Percentiles rank a stretch among this genome's conserved stretches.
These are phyloP conservation scores for Myotis brandtii DNA, from an alignment of 2,113 vertebrate species.

Conservation along the genomic window DNA sequence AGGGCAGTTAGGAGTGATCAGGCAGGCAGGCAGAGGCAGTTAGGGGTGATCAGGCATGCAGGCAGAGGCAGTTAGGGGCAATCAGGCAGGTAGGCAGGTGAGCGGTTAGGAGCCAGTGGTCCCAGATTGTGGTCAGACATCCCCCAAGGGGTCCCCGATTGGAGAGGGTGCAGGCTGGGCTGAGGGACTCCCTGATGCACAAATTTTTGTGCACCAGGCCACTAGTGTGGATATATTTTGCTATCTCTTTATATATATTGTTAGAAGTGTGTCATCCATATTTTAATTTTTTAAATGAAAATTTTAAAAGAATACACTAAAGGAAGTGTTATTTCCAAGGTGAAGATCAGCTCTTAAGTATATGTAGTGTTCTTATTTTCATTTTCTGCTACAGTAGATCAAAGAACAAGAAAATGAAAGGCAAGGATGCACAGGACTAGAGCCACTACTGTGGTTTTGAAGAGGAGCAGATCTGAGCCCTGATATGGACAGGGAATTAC, in stretches of 20 bases:
- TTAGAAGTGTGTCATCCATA: background rate
- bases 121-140: no score
- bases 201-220: no score
- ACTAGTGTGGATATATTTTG: background rate
- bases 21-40: no score
- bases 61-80: no score
- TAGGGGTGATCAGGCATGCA: no score
- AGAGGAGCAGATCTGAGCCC: background rate
- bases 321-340: background rate
- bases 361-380: background rate
- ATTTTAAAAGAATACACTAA: background rate
- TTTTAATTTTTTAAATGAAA: slow-evolving; percentile 12
- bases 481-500: accelerated
- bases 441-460: slow-evolving; percentile 17
- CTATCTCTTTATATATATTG: background rate
- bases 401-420: background rate
- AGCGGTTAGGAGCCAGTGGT: no score
- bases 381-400: background rate
- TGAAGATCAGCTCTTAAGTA: background rate
- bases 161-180: no score
- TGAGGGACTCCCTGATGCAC: no score
- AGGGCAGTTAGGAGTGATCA: no score
- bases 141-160: no score
- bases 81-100: no score
- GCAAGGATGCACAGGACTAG: background rate